Base-by-base conservation (phyloP, 2,888 invertebrate genomes). In the Limnephilus rhombicus region DNA sequence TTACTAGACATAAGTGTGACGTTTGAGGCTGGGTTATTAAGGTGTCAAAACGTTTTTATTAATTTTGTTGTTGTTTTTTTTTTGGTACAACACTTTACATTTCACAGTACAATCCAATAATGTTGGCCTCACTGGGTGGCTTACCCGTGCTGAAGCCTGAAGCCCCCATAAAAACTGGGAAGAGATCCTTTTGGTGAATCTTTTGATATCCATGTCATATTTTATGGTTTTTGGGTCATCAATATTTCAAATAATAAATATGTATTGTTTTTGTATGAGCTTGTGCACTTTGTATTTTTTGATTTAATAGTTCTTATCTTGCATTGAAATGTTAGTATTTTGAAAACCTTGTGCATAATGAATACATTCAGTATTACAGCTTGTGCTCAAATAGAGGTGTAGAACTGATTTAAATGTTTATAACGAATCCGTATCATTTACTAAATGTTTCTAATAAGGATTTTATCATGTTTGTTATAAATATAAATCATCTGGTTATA, bases 401-500 rank as follows among this genome's bases (percentile, higher is more conserved):
- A 45, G 49, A 86, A 45, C 45, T 86, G 86, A 86, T 86, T 86
- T 68, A 68, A 68, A 68, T 24, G 49, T 86, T 37, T 83, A 83
- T 83, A 83, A 9, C 9, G 83, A 83, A 83, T 83, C n/a, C 11
- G 83, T 83, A 83, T 83, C 82, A 18, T 68, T 68, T 68, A n/a
- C 68, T 24, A 68, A 68, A 68, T 68, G 24, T 68, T 68, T n/a
- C 68, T n/a, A 24, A 68, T 2, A 68, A 68, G 68, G 34, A 83
- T 83, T 89, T 80, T 89, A 89, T 89, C 89, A 89, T 89, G 89
- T 89, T 45, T 89, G 81, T 89, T 89, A 89, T 80, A 41, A 80
- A 80, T 37, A 89, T 80, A 89, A 68, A 89, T 81, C 34, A 80
- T 68, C 87, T 41, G 37, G 86, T 87, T 45, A 87, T 53, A 45